Evolutionary conservation across 2,797 vertebrate species (phyloP).

Genomic region (Paedocypris micromegethes): DNA sequence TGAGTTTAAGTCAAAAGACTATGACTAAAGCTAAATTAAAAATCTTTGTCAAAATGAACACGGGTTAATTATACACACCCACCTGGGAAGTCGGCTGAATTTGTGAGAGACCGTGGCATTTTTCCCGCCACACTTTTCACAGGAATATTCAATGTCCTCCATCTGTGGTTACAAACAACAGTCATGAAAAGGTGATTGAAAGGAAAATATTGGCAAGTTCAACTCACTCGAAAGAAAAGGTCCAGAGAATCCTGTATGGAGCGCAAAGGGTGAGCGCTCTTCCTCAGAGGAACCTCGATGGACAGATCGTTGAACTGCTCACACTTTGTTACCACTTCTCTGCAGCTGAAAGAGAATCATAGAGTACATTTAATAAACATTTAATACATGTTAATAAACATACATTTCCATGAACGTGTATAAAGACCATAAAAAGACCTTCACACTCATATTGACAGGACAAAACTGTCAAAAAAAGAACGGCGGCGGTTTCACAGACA

Average conservation of each 20-base stretch:
- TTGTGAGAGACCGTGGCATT: constrained; percentile 89
- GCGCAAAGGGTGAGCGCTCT: constrained; percentile 83
- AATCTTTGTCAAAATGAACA: too few species aligned
- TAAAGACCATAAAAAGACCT: too few species aligned
- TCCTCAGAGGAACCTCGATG: constrained; percentile 91
- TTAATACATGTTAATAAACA: too few species aligned
- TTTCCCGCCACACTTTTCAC: constrained; percentile 94
- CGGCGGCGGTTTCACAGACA: too few species aligned
- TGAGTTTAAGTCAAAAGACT: too few species aligned
- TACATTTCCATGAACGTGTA: too few species aligned
- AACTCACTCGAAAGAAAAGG: constrained; percentile 88
- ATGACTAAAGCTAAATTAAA: too few species aligned
- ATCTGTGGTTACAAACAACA: constrained; percentile 67
- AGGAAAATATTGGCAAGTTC: too few species aligned
- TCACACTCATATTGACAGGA: too few species aligned
- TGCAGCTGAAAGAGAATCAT: constrained; percentile 70
- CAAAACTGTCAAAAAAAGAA: too few species aligned
- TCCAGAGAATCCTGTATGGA: constrained; percentile 97
- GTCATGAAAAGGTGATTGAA: background rate
- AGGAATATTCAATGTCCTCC: constrained; percentile 97
- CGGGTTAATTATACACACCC: background rate
- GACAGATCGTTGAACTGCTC: constrained; percentile 98
- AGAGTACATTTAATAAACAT: background rate
- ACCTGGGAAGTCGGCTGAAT: constrained; percentile 96
- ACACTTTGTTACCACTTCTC: constrained; percentile 87